Evolutionary conservation across 1,140 invertebrate species (phyloP), one percentile per base, ranked within the genome.

Genomic region (Drosophila fuyamai): DNA sequence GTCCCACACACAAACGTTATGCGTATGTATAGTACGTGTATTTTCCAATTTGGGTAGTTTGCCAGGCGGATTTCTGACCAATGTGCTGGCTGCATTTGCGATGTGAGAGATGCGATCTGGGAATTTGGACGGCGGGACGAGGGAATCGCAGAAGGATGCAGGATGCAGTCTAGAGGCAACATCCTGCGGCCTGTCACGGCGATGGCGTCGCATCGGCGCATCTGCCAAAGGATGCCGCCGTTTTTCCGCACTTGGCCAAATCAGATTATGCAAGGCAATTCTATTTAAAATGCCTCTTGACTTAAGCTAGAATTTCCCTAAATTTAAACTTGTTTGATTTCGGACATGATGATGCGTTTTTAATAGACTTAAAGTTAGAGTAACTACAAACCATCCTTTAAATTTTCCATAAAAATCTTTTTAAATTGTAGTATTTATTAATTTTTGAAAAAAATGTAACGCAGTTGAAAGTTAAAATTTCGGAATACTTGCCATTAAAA

Each of bases 51-150:
- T 43, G 57, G 47, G 75, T 63, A 55, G 48, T 60, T 66, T 46
- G 55, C 13, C 32, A 14, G 48, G 35, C 27, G 59, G 1, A n/a
- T 10, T 6, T 51, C 80, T 71, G 80, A 83, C 80, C 80, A 83
- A 83, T 83, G 80, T 80, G 81, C 81, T 72, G 65, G 54, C 67
- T 83, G 68, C 70, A 54, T 40, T 60, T 57, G 32, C 56, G 10
- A 36, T 18, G n/a, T 14, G 29, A 44, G 27, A 43, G 57, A 61
- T 65, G 43, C 56, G 44, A 29, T 51, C 10, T 35, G 48, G 14
- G 10, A 9, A 36, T 16, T 44, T 41, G 23, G 38, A 56, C 14
- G 58, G 65, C 50, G 60, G 76, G 72, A 23, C 76, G 16, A 23
- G 35, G 14, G 29, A 13, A 51, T 12, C 35, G 48, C 48, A 29